Percentiles rank a stretch among this genome's conserved stretches.
These are phyloP conservation scores for Neomorphus geoffroyi DNA, from an alignment of 2,797 vertebrate species.

Conservation along the genomic window DNA sequence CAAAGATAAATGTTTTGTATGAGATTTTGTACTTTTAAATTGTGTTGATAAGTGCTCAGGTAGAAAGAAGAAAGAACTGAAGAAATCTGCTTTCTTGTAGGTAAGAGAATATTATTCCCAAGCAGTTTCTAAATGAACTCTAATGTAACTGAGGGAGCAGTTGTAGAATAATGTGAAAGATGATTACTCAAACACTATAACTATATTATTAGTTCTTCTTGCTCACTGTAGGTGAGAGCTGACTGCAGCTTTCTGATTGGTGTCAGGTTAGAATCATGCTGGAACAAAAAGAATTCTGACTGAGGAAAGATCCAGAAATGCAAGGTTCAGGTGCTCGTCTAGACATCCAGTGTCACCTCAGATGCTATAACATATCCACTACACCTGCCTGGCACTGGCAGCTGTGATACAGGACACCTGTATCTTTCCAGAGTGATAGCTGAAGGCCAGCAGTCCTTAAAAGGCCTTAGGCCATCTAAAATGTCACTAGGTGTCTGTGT, in stretches of 20 bases:
- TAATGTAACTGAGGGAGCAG: background rate
- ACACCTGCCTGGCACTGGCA: background rate
- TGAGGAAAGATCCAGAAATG: background rate
- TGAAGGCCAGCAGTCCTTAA: background rate
- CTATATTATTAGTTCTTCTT: background rate
- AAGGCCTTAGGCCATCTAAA: background rate
- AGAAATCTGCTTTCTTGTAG: background rate
- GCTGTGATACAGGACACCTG: background rate
- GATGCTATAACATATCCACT: background rate
- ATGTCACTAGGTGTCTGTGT: background rate
- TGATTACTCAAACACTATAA: background rate
- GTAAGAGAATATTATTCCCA: background rate
- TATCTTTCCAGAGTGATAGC: background rate
- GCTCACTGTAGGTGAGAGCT: background rate
- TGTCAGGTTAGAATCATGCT: background rate
- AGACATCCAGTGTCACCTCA: background rate
- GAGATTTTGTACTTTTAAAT: background rate
- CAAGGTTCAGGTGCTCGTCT: background rate
- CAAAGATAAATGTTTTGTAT: background rate
- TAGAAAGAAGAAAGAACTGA: background rate
- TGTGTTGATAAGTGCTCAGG: background rate
- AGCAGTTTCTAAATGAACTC: background rate
- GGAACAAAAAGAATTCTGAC: background rate
- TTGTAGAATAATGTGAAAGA: background rate
- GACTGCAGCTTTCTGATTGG: background rate